A percentile compares a stretch with the other conserved stretches of the same genome.
These are phyloP conservation scores for Aphrophora alni DNA, from an alignment of 2,888 invertebrate species.

Conservation along the genomic window DNA sequence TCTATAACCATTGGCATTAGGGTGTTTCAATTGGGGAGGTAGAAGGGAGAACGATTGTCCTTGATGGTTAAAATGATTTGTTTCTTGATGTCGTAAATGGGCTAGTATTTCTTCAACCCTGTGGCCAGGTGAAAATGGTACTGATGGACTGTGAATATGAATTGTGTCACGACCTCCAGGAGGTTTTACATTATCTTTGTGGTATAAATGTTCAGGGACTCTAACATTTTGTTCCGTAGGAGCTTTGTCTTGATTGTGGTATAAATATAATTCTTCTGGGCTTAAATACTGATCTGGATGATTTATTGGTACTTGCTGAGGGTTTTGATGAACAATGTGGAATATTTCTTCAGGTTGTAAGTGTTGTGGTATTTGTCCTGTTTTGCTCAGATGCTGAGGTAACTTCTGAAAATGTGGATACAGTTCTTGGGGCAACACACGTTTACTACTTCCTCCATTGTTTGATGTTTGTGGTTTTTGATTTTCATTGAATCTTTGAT, in stretches of 20 bases:
- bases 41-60: conserved; percentile 53
- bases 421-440: conserved; percentile 27
- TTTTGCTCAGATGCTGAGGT: conserved; percentile 22
- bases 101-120: conserved; percentile 56
- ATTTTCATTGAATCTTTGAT: neutral
- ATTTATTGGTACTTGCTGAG: conserved; percentile 15
- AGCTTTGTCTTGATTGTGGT: conserved; percentile 41
- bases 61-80: conserved; percentile 49
- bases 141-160: conserved; percentile 52
- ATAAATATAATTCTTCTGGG: conserved; percentile 43
- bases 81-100: conserved; percentile 57
- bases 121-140: conserved; percentile 51
- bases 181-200: neutral
- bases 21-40: conserved; percentile 10
- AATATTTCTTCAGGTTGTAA: conserved; percentile 38
- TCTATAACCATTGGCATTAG: neutral
- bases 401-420: conserved; percentile 35
- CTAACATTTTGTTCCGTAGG: conserved; percentile 45
- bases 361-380: conserved; percentile 22
- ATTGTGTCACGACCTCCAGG: conserved; percentile 54
- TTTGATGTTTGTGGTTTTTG: neutral
- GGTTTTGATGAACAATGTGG: conserved; percentile 34
- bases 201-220: conserved; percentile 2
- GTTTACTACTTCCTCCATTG: conserved; percentile 15
- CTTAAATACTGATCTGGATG: conserved; percentile 34